phyloP scores from a whole-genome alignment of 2,113 vertebrate genomes.

The Xiphorhynchus elegans region DNA sequence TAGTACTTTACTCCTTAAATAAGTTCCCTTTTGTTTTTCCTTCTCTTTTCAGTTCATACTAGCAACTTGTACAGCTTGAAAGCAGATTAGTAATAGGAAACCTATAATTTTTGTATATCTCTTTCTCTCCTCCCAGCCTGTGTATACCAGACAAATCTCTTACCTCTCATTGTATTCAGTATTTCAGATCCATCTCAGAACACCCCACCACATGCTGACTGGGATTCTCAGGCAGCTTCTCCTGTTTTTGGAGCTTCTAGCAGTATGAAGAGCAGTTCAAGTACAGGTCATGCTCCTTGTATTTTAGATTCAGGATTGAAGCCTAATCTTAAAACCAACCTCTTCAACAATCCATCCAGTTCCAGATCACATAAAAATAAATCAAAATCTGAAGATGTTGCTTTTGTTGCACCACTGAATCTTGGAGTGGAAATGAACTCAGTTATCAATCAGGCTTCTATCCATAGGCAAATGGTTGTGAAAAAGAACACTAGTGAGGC shows the following conservation, averaged over 20 bases:
- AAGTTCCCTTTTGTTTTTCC: not conserved
- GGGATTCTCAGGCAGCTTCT: slow-evolving; percentile 66
- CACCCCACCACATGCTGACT: slow-evolving; percentile 51
- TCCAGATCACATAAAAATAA: slow-evolving; percentile 69
- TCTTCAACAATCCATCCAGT: slow-evolving; percentile 57
- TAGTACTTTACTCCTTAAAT: not conserved
- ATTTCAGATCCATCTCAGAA: slow-evolving; percentile 69
- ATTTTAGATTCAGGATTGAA: slow-evolving; percentile 72
- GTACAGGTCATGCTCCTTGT: slow-evolving; percentile 72
- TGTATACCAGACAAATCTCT: not conserved
- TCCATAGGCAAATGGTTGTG: slow-evolving; percentile 61
- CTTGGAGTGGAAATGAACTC: slow-evolving; percentile 56
- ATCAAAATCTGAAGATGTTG: slow-evolving; percentile 75
- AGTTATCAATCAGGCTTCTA: slow-evolving; percentile 63
- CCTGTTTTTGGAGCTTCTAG: slow-evolving; percentile 79
- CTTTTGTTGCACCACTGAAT: slow-evolving; percentile 62
- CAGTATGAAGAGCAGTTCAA: slow-evolving; percentile 63
- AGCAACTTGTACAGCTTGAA: not conserved
- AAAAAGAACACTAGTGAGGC: slow-evolving; percentile 59
- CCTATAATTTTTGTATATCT: fast-evolving
- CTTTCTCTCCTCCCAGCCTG: not conserved
- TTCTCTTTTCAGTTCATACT: not conserved
- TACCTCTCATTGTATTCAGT: slow-evolving; percentile 65
- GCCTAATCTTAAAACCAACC: slow-evolving; percentile 55
- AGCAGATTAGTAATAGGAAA: not conserved